Conservation (phyloP, 2,113 vertebrate species). For the Takifugu flavidus region DNA sequence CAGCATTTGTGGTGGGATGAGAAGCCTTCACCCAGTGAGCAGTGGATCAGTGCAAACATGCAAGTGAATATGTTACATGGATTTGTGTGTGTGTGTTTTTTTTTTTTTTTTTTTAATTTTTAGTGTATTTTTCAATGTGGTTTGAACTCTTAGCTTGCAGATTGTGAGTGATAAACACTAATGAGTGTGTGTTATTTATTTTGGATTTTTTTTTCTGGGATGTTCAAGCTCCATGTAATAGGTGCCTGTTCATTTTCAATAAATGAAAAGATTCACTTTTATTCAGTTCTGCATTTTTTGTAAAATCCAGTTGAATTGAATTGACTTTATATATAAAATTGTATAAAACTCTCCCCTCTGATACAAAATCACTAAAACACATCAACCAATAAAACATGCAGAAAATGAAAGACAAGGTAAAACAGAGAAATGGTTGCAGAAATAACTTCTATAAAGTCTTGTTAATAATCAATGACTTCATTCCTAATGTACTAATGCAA, state of each 20-base stretch:
- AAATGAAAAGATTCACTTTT: constrained; percentile 74
- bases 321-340: too few species aligned
- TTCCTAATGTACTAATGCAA: not conserved
- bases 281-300: constrained; percentile 36
- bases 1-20: constrained; percentile 29
- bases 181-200: constrained; percentile 71
- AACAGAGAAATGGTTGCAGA: too few species aligned
- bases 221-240: constrained; percentile 76
- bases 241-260: constrained; percentile 79
- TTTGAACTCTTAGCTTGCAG: constrained; percentile 67
- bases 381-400: too few species aligned
- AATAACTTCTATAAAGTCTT: too few species aligned
- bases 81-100: constrained; percentile 37
- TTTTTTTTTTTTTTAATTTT: constrained; percentile 1
- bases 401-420: too few species aligned
- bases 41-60: constrained; percentile 37
- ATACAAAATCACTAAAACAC: too few species aligned
- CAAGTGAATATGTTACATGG: constrained; percentile 37
- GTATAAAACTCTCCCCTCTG: too few species aligned
- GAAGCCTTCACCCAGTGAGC: constrained; percentile 29
- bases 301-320: too few species aligned
- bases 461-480: too few species aligned
- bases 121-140: constrained; percentile 48
- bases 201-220: constrained; percentile 68
- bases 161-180: constrained; percentile 67